A percentile compares a stretch with the other conserved stretches of the same genome.
Conservation (phyloP, 2,888 invertebrate species). For the Catocala nupta region DNA sequence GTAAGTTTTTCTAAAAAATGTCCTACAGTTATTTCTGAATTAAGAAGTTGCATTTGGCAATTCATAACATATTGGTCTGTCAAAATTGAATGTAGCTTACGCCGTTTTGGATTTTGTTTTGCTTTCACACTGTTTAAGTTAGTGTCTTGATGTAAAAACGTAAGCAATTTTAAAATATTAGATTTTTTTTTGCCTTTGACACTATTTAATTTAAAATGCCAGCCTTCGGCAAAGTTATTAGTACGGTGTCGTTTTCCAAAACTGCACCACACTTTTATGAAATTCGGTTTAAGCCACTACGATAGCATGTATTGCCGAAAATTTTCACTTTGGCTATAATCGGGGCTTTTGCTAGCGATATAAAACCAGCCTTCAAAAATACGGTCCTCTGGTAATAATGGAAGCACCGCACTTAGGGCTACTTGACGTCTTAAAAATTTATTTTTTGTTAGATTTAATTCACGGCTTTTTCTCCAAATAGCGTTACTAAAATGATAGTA, state of each 20-base stretch:
- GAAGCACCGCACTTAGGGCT: slow-evolving; percentile 5
- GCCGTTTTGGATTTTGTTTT: slow-evolving; percentile 6
- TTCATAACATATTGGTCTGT: slow-evolving; percentile 5
- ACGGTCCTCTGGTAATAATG: slow-evolving; percentile 21
- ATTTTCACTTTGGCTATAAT: slow-evolving; percentile 19
- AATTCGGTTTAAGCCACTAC: slow-evolving; percentile 16
- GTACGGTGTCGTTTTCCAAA: slow-evolving; percentile 18
- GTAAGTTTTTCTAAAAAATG: slow-evolving; percentile 14
- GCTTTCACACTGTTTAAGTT: too few relatives aligned
- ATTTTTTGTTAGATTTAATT: too few relatives aligned
- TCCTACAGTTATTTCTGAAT: slow-evolving; percentile 13
- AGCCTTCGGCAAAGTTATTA: slow-evolving; percentile 1
- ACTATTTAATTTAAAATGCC: slow-evolving; percentile 7
- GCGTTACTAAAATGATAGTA: slow-evolving; percentile 12
- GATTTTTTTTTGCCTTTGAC: slow-evolving; percentile 1
- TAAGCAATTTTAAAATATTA: slow-evolving; percentile 4
- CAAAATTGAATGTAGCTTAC: slow-evolving; percentile 18
- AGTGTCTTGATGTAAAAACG: neutral
- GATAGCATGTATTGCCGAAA: slow-evolving; percentile 23
- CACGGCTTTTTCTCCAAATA: too few relatives aligned
- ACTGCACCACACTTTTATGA: slow-evolving; percentile 19
- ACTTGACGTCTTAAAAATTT: too few relatives aligned
- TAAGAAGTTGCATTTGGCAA: neutral
- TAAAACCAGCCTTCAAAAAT: slow-evolving; percentile 29
- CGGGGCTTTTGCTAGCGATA: slow-evolving; percentile 22